These are phyloP conservation scores for Apodemus sylvaticus DNA, from an alignment of 2,113 vertebrate genomes.

Conservation along the genomic window DNA sequence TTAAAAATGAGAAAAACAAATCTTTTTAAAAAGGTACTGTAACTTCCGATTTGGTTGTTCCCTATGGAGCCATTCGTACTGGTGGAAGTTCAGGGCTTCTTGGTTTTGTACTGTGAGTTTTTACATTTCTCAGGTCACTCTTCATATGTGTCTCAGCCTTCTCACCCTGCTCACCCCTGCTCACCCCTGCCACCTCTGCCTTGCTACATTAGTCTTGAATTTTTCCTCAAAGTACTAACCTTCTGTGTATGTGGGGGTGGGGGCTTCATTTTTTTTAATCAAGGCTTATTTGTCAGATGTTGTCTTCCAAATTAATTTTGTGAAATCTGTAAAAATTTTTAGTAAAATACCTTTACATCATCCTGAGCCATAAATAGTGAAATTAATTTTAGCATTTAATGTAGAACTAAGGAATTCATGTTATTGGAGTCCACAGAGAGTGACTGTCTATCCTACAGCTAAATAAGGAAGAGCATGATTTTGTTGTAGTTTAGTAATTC, in stretches of 20 bases:
- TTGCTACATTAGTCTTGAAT: not conserved
- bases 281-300: constrained; percentile 31
- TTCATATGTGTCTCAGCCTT: not conserved
- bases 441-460: constrained; percentile 28
- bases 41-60: not conserved
- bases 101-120: not conserved
- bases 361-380: constrained; percentile 26
- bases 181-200: not conserved
- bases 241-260: not conserved
- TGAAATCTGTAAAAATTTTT: constrained; percentile 52
- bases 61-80: not conserved
- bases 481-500: constrained; percentile 46
- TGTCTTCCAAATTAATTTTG: constrained; percentile 16
- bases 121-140: constrained; percentile 31
- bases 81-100: not conserved
- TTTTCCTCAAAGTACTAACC: not conserved
- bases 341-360: constrained; percentile 42
- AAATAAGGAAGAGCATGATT: constrained; percentile 20
- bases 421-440: constrained; percentile 40
- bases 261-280: constrained; percentile 24
- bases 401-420: constrained; percentile 40
- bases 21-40: not conserved
- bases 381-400: constrained; percentile 30
- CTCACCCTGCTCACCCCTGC: not conserved
- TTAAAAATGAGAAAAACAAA: not conserved